Base-by-base conservation (phyloP, 2,797 vertebrate species). In the Momotus momota region DNA sequence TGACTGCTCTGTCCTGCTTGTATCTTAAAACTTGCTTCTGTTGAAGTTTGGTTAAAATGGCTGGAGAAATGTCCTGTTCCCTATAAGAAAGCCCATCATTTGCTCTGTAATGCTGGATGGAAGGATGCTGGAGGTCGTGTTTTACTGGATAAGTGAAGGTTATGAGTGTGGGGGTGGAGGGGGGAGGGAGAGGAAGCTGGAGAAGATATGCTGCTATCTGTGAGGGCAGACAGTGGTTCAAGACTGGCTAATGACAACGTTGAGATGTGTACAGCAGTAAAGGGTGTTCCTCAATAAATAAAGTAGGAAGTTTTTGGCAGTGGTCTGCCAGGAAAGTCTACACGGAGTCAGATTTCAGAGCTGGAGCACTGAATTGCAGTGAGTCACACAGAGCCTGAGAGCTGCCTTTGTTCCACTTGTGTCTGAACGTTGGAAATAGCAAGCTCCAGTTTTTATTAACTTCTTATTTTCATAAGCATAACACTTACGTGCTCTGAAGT, bases 401-500 rank as follows among this genome's bases (percentile, higher is more conserved):
- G 98, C 98, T 97, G 98, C 98, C 98, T 99, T 99, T 99, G 99
- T 99, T 98, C 98, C 98, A 98, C 96, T 97, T 96, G 97, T 91
- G 97, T 96, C 97, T 97, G 96, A 96, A 93, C 78, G 96, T 64
- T 93, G 96, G 93, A 87, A 96, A 92, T 90, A 94, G 96, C 96
- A 82, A 92, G 88, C 94, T 95, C 92, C 86, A 78, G 70, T 75
- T 88, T 84, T 81, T 75, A 87, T 75, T 72, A 70, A 91, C 71
- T 85, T 95, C 90, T 94, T 90, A 55, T 85, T 93, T 89, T 70
- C 67, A 48, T 72, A 82, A 88, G 60, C 71, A 38, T 46, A 94
- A 79, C 94, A 81, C 86, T 71, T 81, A 93, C 90, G 86, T 73
- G 81, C 62, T 21, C 62, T 52, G 77, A 35, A 77, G 64, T 60